Percentiles rank a stretch among this genome's conserved stretches.
These are phyloP conservation scores for Dipodomys spectabilis DNA, from an alignment of 2,113 vertebrate genomes.

Conservation along the genomic window DNA sequence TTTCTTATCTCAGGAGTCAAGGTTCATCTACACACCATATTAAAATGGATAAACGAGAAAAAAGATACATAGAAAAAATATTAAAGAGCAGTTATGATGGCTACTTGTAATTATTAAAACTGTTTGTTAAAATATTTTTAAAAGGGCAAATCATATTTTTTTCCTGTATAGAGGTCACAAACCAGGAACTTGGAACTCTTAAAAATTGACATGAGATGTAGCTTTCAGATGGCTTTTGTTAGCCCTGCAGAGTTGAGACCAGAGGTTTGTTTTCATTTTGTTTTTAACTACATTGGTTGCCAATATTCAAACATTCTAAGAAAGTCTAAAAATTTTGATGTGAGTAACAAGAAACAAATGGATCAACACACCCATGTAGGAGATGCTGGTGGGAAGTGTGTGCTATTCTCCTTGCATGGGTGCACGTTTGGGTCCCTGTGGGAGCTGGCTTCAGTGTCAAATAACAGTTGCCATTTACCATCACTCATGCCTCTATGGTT, in stretches of 20 bases:
- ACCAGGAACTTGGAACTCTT: background rate
- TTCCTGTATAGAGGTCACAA: background rate
- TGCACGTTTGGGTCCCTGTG: background rate
- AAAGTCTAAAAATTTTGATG: background rate
- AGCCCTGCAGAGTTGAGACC: background rate
- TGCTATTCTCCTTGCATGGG: background rate
- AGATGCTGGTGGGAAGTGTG: background rate
- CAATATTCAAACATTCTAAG: background rate
- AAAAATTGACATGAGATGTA: background rate
- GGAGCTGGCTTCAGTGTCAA: background rate
- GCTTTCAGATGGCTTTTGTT: background rate
- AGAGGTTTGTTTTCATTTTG: background rate
- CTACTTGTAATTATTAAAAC: constrained; percentile 8
- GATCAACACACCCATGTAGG: rapidly evolving
- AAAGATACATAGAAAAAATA: background rate
- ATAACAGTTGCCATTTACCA: background rate
- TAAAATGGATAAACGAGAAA: constrained; percentile 9
- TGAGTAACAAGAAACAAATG: background rate
- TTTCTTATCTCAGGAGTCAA: constrained; percentile 25
- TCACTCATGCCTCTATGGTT: background rate
- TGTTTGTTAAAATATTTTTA: background rate
- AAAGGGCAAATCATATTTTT: background rate
- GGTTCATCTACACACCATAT: background rate
- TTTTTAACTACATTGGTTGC: background rate
- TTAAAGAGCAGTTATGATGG: background rate